These are phyloP conservation scores for Chlorops oryzae DNA, from an alignment of 1,140 invertebrate genomes.

Conservation along the genomic window DNA sequence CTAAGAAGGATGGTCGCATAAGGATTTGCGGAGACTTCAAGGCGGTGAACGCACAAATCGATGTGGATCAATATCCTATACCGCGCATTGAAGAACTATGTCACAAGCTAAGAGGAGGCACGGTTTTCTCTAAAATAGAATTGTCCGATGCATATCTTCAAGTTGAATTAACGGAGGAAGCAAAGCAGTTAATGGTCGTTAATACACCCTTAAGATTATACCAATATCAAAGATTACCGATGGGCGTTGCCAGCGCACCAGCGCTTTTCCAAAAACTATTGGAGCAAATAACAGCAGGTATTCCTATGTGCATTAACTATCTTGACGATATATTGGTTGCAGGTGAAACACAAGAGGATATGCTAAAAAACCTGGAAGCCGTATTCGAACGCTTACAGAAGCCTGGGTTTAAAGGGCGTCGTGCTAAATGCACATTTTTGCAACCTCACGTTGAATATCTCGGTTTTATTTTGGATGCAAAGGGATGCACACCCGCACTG, in stretches of 20 bases:
- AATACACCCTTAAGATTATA: conserved; percentile 9
- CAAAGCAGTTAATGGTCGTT: background rate
- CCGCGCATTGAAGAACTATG: conserved; percentile 6
- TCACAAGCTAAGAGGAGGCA: background rate
- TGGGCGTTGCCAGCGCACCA: conserved; percentile 5
- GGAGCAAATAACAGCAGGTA: background rate
- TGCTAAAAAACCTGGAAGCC: background rate
- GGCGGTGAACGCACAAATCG: conserved; percentile 4
- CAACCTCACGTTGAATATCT: conserved; percentile 25
- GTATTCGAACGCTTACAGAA: too few species aligned
- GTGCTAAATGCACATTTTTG: too few species aligned
- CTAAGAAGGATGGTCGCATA: conserved; percentile 7
- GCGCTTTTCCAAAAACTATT: conserved; percentile 8
- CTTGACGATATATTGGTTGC: background rate
- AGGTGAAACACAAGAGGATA: background rate
- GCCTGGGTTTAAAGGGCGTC: too few species aligned
- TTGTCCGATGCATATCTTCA: conserved; percentile 11
- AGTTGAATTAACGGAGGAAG: background rate
- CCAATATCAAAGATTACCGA: conserved; percentile 1
- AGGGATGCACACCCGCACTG: conserved; percentile 32
- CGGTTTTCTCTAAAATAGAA: conserved; percentile 7
- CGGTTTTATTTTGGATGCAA: conserved; percentile 36
- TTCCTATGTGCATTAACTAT: background rate
- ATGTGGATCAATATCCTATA: conserved; percentile 13
- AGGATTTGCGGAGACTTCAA: conserved; percentile 32